Base-by-base conservation (phyloP, 2,797 vertebrate genomes). In the Steatocranus sp. region DNA sequence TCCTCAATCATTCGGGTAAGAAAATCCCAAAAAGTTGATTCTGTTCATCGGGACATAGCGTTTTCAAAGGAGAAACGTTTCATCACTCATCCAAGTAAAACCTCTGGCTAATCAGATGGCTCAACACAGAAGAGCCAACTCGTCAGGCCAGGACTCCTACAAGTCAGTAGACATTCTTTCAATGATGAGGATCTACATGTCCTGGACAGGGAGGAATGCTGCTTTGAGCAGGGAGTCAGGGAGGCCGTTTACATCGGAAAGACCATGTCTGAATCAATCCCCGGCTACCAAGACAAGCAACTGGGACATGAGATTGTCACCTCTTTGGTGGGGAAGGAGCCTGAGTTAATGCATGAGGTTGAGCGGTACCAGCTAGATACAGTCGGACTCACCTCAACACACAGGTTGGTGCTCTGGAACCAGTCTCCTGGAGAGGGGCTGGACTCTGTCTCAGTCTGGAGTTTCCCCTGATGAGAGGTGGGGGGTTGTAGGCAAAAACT, bases 81-180 rank as follows among this genome's bases (percentile, higher is more conserved):
- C 20, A 51, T 51, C 50, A 8, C 50, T 53, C 20, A 53, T 53
- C 50, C 20, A 25, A 53, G 20, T 25, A 53, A 51, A 51, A 54
- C 53, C 14, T 54, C 53, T 54, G 53, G 14, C 8, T 54, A 54
- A 54, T 30, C 53, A 15, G 25, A 54, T 54, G 25, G 53, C 25
- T 1, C 1, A 9, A 54, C 53, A 54, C 53, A 54, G 14, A 54
- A 0, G 0, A 54, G 53, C 14, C 14, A 54, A 54, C 53, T 54
- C 1, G 1, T 54, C 53, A 54, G 53, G 14, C 53, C 25, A 2
- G 23, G 51, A 53, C 12, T 0, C 25, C 53, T 54, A 54, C 53
- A 30, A 54, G 25, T 54, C 14, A 54, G 53, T 0, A 27, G 53
- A 54, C 25, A 30, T 27, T 17, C 14, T 54, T 27, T 54, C 25